phyloP scores from a whole-genome alignment of 2,888 invertebrate species.

The Cephus spinipes region DNA sequence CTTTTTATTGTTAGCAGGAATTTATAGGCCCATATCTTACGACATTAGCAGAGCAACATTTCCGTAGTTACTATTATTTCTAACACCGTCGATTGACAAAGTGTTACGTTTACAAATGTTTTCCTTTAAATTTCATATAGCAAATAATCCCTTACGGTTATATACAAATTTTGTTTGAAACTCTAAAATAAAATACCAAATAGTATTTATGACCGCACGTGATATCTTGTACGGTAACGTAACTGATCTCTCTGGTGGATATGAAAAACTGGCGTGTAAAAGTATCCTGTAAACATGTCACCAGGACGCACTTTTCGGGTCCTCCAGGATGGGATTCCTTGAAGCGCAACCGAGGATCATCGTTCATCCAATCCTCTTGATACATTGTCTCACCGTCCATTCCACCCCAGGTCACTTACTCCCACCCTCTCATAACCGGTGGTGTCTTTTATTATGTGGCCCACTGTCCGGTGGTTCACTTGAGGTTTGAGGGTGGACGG shows the following conservation, averaged over 20 bases:
- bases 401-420: not conserved
- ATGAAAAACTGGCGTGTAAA: not conserved
- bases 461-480: constrained; percentile 1
- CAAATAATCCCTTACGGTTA: not conserved
- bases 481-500: not conserved
- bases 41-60: not conserved
- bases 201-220: not conserved
- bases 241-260: not conserved
- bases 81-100: not conserved
- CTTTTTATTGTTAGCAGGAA: constrained; percentile 11
- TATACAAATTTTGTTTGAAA: not conserved
- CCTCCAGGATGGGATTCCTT: not conserved
- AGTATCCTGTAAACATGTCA: not conserved
- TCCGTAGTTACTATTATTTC: not conserved
- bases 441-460: constrained; percentile 1
- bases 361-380: not conserved
- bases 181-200: not conserved
- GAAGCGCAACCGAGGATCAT: not conserved
- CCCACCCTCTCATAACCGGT: not conserved
- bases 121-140: not conserved
- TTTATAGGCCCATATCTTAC: not conserved
- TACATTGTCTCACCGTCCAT: constrained; percentile 1
- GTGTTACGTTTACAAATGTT: not conserved
- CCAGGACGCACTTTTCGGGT: not conserved
- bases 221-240: not conserved